Evolutionary conservation across 1,140 invertebrate genomes (phyloP).

Genomic region (Melipona quadrifasciata): DNA sequence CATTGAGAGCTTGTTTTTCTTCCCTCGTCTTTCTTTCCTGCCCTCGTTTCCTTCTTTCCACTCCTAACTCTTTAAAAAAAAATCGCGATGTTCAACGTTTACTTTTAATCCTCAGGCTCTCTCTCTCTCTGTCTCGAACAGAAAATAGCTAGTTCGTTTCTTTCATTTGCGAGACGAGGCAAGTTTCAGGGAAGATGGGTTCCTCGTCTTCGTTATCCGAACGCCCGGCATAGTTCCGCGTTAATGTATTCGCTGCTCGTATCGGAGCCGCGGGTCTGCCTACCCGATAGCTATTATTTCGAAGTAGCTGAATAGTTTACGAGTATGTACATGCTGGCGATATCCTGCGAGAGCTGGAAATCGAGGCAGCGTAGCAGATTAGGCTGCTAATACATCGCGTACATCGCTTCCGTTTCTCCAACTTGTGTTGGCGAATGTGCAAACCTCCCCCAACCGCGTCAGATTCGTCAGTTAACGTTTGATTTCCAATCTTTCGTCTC

Average conservation of each 20-base stretch:
- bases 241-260: constrained; percentile 40
- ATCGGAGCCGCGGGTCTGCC: constrained; percentile 14
- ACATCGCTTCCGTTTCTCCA: background rate
- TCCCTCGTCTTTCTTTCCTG: background rate
- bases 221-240: constrained; percentile 24
- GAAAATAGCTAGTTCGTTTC: too few species aligned
- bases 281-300: constrained; percentile 41
- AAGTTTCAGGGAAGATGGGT: background rate
- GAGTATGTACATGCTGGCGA: background rate
- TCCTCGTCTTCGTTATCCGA: constrained; percentile 23
- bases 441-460: background rate
- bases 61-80: background rate
- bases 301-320: constrained; percentile 43
- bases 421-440: background rate
- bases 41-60: background rate
- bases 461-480: background rate
- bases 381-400: background rate
- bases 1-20: background rate
- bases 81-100: background rate
- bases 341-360: constrained; percentile 6
- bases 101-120: background rate
- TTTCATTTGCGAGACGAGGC: background rate
- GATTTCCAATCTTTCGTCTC: background rate
- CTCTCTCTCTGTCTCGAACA: background rate
- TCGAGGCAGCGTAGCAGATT: constrained; percentile 9